Conservation (phyloP, 1,140 invertebrate genomes). For the Aphis gossypii region DNA sequence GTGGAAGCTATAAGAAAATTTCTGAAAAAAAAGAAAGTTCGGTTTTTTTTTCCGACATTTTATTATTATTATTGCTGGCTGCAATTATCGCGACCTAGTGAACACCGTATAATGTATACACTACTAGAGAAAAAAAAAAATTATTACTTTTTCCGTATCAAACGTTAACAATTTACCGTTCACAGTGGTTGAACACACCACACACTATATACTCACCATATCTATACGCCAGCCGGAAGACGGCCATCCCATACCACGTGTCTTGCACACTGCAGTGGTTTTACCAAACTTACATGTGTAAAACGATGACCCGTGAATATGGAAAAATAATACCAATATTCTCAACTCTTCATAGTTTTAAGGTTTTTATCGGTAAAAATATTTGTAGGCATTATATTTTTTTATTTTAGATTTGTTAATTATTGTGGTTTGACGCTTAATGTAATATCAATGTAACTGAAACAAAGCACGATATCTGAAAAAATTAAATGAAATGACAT, state of each 20-base stretch:
- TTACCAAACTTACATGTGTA: background rate
- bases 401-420: background rate
- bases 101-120: background rate
- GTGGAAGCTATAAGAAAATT: background rate
- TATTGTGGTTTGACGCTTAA: no score
- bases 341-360: background rate
- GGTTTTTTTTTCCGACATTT: background rate
- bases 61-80: background rate
- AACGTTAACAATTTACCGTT: background rate
- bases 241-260: background rate
- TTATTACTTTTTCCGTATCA: background rate
- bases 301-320: background rate
- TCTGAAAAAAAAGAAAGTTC: background rate
- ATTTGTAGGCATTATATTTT: background rate
- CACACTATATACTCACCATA: background rate
- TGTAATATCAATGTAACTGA: background rate
- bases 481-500: background rate
- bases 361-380: background rate
- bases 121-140: background rate
- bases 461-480: background rate
- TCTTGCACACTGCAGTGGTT: background rate
- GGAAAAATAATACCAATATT: background rate
- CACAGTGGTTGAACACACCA: background rate
- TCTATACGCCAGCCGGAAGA: background rate
- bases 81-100: constrained; percentile 24